Base-by-base conservation (phyloP, 1,140 invertebrate genomes). In the Lepidurus couesii region DNA sequence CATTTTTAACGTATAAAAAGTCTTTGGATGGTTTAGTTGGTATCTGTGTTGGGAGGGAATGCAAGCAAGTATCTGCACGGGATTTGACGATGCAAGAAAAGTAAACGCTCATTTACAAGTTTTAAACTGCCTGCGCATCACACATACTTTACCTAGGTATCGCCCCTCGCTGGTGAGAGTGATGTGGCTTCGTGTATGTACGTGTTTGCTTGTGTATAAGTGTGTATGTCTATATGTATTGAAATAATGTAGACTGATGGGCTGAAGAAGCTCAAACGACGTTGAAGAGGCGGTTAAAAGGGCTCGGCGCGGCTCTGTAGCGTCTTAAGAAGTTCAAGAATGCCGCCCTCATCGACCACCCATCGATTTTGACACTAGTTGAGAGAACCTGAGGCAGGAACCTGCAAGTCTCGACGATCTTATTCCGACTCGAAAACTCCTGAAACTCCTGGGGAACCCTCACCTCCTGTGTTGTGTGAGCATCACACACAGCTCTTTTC, bases 361-460 rank as follows among this genome's bases (percentile, higher is more conserved):
- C 53, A 65, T 65, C 53, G 53, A 65, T 65, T 65, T 65, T 65
- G 53, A 65, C 53, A 65, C 53, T 65, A 65, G 53, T 65, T 65
- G 53, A 65, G 53, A 16, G 53, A 65, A 65, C 53, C 53, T n/a
- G 9, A 13, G 53, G 53, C 53, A 65, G 21, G 34, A 65, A 65
- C 53, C 5, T 65, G 53, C 53, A 13, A 65, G 53, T 16, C 53
- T 16, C 53, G 53, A 65, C 16, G 53, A 65, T 65, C 53, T 21
- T 65, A 65, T 65, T 65, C 21, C 21, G 16, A n/a, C 16, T 7
- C 21, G 24, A 65, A 65, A 16, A 65, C 21, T 65, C 21, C 8
- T 13, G 53, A 65, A 16, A 65, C 21, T 65, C 21, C 8, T 13
- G 53, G 21, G 53, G 21, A 65, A 21, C 6, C 53, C 53, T 65